phyloP scores from a whole-genome alignment of 2,113 vertebrate genomes.

The Taxidea taxus region DNA sequence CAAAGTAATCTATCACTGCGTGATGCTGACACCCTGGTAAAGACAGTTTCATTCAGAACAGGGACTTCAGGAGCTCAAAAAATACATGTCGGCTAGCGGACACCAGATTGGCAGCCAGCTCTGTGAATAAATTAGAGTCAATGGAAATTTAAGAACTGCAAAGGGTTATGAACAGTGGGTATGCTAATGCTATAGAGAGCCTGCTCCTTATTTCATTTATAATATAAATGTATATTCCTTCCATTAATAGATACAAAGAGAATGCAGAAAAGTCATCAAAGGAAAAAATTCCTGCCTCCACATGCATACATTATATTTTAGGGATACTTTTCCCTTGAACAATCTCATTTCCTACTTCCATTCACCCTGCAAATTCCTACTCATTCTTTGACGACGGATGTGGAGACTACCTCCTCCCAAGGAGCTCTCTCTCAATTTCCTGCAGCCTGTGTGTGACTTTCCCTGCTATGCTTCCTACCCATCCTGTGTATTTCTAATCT shows the following conservation, averaged over 20 bases:
- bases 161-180: not conserved
- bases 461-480: not conserved
- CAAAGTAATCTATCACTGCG: not conserved
- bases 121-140: not conserved
- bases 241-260: not conserved
- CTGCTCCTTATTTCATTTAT: not conserved
- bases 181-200: not conserved
- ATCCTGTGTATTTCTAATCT: not conserved
- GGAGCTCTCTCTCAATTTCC: not conserved
- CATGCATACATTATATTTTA: not conserved
- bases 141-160: conserved; percentile 11
- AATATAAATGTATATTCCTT: not conserved
- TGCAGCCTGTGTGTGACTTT: not conserved
- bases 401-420: not conserved
- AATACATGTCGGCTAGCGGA: not conserved
- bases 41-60: not conserved
- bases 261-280: not conserved
- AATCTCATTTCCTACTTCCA: not conserved
- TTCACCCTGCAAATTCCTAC: not conserved
- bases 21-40: not conserved
- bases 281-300: not conserved
- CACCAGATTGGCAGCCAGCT: not conserved
- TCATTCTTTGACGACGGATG: not conserved
- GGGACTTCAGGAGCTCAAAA: not conserved
- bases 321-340: not conserved